Percentiles rank a stretch among this genome's conserved stretches.
Evolutionary conservation across 2,888 invertebrate species (phyloP).

Genomic region (Leptopilina syphax): DNA sequence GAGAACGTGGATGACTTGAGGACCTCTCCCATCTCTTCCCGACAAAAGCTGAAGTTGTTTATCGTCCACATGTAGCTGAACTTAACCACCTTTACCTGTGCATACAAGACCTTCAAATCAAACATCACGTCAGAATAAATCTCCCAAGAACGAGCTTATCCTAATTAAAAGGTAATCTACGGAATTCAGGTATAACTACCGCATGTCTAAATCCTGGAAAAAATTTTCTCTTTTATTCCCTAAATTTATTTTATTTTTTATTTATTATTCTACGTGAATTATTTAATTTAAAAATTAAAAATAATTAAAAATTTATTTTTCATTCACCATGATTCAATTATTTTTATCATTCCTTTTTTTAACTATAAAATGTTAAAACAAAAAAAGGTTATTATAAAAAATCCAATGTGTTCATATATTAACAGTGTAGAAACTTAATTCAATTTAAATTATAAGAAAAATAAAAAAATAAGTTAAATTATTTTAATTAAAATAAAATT

Average conservation of each 20-base stretch:
- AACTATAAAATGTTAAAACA: no score
- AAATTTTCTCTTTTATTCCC: neutral
- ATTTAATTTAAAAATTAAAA: neutral
- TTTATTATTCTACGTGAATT: neutral
- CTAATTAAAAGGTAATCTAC: constrained; percentile 56
- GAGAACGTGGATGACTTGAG: constrained; percentile 99
- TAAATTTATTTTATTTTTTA: neutral
- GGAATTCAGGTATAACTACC: constrained; percentile 39
- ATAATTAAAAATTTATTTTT: no score
- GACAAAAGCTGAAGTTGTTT: constrained; percentile 99
- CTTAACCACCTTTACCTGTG: constrained; percentile 99
- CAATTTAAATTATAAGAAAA: no score
- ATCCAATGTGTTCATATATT: no score
- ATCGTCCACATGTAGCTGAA: constrained; percentile 99
- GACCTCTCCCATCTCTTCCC: constrained; percentile 99
- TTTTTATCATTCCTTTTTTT: no score
- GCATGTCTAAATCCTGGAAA: constrained; percentile 51
- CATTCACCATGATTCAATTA: no score
- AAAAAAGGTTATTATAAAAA: no score
- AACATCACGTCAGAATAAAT: constrained; percentile 59
- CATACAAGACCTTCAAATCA: constrained; percentile 74
- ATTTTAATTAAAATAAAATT: no score
- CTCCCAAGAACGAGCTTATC: constrained; percentile 61
- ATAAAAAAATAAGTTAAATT: no score
- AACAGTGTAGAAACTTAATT: no score